Conservation (phyloP, 92 coral and sea anemone species). For the Zoanthus gigantus region DNA sequence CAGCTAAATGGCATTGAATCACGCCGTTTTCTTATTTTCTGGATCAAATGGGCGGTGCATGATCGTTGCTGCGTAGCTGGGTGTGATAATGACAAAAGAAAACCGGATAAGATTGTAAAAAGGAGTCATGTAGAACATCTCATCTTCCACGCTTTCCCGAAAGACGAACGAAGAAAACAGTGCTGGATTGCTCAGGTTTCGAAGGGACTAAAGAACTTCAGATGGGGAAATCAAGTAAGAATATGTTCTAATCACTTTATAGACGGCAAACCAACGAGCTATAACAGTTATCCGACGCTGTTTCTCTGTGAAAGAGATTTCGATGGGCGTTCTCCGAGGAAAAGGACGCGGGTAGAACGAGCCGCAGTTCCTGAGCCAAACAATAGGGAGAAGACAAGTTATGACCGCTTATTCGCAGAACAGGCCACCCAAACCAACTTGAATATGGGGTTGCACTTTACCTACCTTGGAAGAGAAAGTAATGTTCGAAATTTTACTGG, state of each 20-base stretch:
- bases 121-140: constrained; percentile 1
- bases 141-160: constrained; percentile 31
- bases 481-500: constrained; percentile 24
- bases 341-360: constrained; percentile 19
- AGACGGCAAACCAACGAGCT: constrained; percentile 18
- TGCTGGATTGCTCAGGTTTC: constrained; percentile 22
- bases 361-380: constrained; percentile 12
- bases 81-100: background rate
- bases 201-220: constrained; percentile 9
- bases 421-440: constrained; percentile 16
- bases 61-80: background rate
- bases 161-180: constrained; percentile 24
- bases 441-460: constrained; percentile 25
- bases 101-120: background rate
- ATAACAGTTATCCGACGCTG: constrained; percentile 15
- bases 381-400: constrained; percentile 4
- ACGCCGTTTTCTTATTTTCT: background rate
- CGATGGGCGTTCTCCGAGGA: constrained; percentile 19
- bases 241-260: constrained; percentile 17
- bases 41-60: background rate
- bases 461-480: constrained; percentile 26
- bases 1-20: background rate
- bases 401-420: constrained; percentile 16
- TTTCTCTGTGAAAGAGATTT: constrained; percentile 24
- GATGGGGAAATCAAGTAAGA: constrained; percentile 23